A percentile compares a stretch with the other conserved stretches of the same genome.
Conservation (phyloP, 92 coral and sea anemone species). For the Umimayanthus chanpuru region DNA sequence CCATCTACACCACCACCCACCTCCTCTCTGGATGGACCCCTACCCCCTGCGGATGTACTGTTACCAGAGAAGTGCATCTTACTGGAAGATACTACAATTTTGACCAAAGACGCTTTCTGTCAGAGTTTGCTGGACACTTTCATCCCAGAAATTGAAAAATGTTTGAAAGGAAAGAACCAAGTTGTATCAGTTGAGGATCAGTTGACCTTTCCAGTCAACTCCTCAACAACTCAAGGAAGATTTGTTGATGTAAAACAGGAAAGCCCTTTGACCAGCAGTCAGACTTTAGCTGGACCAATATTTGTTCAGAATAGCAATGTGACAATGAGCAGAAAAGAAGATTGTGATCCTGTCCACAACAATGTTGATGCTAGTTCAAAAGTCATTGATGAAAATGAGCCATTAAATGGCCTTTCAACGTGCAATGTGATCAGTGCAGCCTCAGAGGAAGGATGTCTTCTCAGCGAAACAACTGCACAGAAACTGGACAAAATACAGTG, state of each 20-base stretch:
- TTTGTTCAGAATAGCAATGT: background rate
- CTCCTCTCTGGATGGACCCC: slow-evolving; percentile 3
- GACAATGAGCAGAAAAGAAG: background rate
- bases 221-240: background rate
- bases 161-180: background rate
- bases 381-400: background rate
- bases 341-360: background rate
- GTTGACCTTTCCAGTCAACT: background rate
- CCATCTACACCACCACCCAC: slow-evolving; percentile 46
- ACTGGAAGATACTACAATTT: background rate
- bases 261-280: too few species aligned
- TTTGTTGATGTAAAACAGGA: background rate
- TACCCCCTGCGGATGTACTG: background rate
- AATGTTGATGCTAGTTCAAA: too few species aligned
- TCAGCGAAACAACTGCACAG: background rate
- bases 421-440: background rate
- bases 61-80: background rate
- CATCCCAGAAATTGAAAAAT: background rate
- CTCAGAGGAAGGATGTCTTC: background rate
- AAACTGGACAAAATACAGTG: slow-evolving; percentile 4
- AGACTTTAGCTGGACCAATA: background rate
- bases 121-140: background rate
- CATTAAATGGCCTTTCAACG: background rate
- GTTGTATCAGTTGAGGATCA: background rate
- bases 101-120: background rate